Base-by-base conservation (phyloP, 2,888 invertebrate species). In the Apamea monoglypha region DNA sequence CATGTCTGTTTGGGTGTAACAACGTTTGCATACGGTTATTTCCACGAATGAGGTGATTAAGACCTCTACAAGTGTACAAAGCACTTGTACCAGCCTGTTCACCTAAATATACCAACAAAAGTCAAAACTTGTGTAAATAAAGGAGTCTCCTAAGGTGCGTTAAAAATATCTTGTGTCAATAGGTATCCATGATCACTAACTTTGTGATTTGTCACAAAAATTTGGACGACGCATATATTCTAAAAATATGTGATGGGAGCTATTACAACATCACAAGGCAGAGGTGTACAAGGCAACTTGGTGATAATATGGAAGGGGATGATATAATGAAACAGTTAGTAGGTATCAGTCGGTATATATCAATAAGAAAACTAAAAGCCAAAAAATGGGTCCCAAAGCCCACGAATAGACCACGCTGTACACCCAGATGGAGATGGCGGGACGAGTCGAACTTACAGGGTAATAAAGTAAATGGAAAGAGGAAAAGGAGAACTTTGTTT, bases 1-100 rank as follows among this genome's bases (percentile, higher is more conserved):
- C n/a, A 68, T 59, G 18, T 12, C 53, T 44, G 36, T 71, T 78
- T 71, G 10, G 47, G 18, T 53, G 36, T 36, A 10, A 59, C 56
- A 70, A 70, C 6, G 67, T 81, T 81, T 84, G 6, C 61, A 16
- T 61, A 61, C n/a, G 25, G 16, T 14, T 16, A 71, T 84, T 83
- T 81, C 84, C 53, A 53, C 21, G 79, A 81, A 81, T 16, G 12
- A 44, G 29, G 29, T 61, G 84, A 78, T 84, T 67, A 84, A 59
- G n/a, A 63, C 59, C 50, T 36, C 53, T 36, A n/a, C 25, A 53
- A 47, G 61, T 84, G 44, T 84, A 61, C 84, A 78, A 21, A 71
- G 66, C 81, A 84, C 79, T 84, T 61, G 29, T 76, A 61, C 12
- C 25, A 53, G 36, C 29, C 5, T 56, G 70, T 47, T 25, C 66